Conservation (phyloP, 1,140 invertebrate species). For the Muscidifurax raptorellus region DNA sequence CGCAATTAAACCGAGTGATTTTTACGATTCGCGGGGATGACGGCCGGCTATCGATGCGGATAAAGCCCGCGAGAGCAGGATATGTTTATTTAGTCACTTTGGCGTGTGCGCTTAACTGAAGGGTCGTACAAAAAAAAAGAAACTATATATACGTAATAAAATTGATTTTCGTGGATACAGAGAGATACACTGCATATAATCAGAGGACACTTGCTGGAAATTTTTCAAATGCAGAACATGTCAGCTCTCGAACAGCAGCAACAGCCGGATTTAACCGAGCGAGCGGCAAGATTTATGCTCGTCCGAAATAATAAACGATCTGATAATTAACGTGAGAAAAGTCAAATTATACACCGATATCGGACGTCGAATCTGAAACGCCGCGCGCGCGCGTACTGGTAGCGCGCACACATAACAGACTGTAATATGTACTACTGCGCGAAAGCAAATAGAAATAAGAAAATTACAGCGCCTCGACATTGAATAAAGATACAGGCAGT, state of each 20-base stretch:
- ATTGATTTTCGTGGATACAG: no score
- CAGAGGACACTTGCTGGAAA: no score
- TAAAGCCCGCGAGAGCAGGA: neutral
- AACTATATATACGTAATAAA: no score
- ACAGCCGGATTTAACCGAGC: neutral
- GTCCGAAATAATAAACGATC: constrained; percentile 17
- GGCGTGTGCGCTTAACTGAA: no score
- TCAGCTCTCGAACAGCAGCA: no score
- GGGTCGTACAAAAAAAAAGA: no score
- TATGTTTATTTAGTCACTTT: neutral
- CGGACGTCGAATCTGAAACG: constrained; percentile 1
- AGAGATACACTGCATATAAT: no score
- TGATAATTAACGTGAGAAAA: constrained; percentile 43
- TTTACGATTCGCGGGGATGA: neutral
- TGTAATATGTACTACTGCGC: neutral
- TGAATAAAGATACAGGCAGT: constrained; percentile 20
- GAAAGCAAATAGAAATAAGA: constrained; percentile 10
- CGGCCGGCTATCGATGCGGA: neutral
- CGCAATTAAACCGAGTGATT: constrained; percentile 25
- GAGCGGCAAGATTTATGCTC: neutral
- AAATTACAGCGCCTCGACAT: neutral
- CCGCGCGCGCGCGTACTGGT: neutral
- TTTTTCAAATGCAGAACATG: no score
- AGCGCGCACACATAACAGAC: neutral
- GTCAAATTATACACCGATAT: constrained; percentile 30